Evolutionary conservation across 2,113 vertebrate genomes (phyloP), one percentile per base, ranked within the genome.

Genomic region (Engraulis encrasicolus): DNA sequence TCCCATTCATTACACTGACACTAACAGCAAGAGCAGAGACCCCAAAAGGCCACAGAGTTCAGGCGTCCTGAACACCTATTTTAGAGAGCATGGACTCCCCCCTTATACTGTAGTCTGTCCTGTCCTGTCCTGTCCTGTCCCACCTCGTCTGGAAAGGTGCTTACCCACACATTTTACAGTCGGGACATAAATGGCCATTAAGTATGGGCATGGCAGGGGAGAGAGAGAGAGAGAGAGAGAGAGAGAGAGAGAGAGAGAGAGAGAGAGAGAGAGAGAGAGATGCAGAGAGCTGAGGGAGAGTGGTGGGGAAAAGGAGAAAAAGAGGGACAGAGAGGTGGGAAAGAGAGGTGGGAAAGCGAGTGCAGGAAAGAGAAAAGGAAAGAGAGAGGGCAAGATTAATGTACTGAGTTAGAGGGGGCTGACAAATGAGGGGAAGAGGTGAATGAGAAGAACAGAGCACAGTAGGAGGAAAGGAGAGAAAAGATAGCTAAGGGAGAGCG

Each of bases 281-380:
- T 7, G 54, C 54, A 36, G 71, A 74, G 52, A 61, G 81, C 78
- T 48, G 82, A 37, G 27, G 61, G 50, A 40, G 50, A 27, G n/a
- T 14, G 52, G n/a, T n/a, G 20, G 6, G 27, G 48, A 3, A 19
- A 77, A 34, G 48, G 80, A 40, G 58, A 17, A 38, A 81, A 58
- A 78, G 31, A 54, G 82, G 34, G 45, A n/a, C 54, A 36, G 71
- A 74, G 52, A 61, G 81, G 80, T 48, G 82, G 38, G 27, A 77
- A 48, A 40, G 50, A 27, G n/a, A 18, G 52, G n/a, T n/a, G 20
- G 6, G 49, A 23, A 19, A 58, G 78, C 49, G n/a, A 74, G 58
- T n/a, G n/a, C 11, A 45, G 45, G 61, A 78, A 1, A 52, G 66
- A 79, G 31, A 81, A 14, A 61, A 17, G 14, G 84, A 40, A 31